Conservation (phyloP, 2,113 vertebrate genomes). For the Pollachius pollachius region DNA sequence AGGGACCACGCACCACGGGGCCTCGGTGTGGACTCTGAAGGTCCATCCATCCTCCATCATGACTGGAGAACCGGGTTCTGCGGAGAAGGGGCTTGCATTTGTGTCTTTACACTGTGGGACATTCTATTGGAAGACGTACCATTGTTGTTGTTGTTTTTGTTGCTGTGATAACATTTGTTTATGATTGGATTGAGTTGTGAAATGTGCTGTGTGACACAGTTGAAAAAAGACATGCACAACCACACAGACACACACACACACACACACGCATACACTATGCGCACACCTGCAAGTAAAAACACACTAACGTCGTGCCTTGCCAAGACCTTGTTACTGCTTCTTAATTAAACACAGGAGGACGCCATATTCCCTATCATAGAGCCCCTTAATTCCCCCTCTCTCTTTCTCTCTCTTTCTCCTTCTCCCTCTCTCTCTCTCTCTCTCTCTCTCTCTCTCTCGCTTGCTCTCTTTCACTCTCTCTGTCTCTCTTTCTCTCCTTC, state of each 20-base stretch:
- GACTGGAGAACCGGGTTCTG: too few species aligned
- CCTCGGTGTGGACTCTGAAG: too few species aligned
- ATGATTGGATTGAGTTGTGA: background rate
- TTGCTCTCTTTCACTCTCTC: conserved; percentile 4
- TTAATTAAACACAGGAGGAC: conserved; percentile 53
- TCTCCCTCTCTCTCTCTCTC: too few species aligned
- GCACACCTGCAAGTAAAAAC: background rate
- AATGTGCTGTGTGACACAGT: too few species aligned
- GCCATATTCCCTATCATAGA: background rate
- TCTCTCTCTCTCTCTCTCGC: conserved; percentile 9
- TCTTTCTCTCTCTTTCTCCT: background rate
- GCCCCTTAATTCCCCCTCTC: conserved; percentile 5
- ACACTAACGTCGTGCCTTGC: conserved; percentile 27
- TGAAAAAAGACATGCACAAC: background rate
- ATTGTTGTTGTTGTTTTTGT: too few species aligned
- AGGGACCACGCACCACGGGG: background rate
- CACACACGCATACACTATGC: background rate
- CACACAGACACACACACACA: background rate
- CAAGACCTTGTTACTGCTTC: conserved; percentile 26
- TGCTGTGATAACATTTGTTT: too few species aligned
- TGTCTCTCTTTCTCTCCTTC: conserved; percentile 12
- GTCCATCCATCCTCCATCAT: too few species aligned
- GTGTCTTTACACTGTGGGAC: too few species aligned
- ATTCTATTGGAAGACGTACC: too few species aligned
- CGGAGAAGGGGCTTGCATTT: too few species aligned